Percentiles rank a stretch among this genome's conserved stretches.
phyloP scores from a whole-genome alignment of 2,113 vertebrate species.

The Strix aluco region DNA sequence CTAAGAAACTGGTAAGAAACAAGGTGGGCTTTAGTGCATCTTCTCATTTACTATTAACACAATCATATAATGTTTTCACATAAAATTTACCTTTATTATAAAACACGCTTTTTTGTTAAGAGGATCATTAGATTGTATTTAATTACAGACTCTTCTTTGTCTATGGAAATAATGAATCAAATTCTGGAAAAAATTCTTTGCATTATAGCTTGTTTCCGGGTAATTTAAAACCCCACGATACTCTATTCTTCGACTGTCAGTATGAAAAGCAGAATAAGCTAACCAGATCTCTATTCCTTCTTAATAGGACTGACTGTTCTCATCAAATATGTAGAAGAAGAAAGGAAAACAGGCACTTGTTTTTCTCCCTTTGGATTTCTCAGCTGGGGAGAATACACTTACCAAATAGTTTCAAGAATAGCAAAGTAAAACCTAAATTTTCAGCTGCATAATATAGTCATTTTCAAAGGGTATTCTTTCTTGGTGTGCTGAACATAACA shows the following conservation, averaged over 20 bases:
- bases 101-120: slow-evolving; percentile 18
- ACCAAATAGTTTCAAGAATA: slow-evolving; percentile 14
- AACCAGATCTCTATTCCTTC: slow-evolving; percentile 24
- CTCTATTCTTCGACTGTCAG: slow-evolving; percentile 40
- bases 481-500: background rate
- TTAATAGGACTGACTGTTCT: slow-evolving; percentile 41
- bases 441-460: background rate
- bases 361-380: slow-evolving; percentile 28
- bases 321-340: slow-evolving; percentile 9
- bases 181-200: slow-evolving; percentile 7
- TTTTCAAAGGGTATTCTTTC: slow-evolving; percentile 8
- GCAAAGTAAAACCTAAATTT: slow-evolving; percentile 25
- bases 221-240: slow-evolving; percentile 52
- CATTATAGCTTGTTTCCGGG: background rate
- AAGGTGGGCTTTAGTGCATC: background rate
- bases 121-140: slow-evolving; percentile 32
- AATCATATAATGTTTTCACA: background rate
- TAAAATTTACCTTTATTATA: background rate
- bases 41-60: background rate
- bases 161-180: slow-evolving; percentile 6
- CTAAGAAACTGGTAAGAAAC: background rate
- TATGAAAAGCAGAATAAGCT: slow-evolving; percentile 46
- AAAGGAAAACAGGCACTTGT: slow-evolving; percentile 21
- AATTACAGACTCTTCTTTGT: slow-evolving; percentile 37
- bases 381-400: slow-evolving; percentile 23